These are phyloP conservation scores for Cyprinodon tularosa DNA, from an alignment of 2,113 vertebrate species.

Conservation along the genomic window DNA sequence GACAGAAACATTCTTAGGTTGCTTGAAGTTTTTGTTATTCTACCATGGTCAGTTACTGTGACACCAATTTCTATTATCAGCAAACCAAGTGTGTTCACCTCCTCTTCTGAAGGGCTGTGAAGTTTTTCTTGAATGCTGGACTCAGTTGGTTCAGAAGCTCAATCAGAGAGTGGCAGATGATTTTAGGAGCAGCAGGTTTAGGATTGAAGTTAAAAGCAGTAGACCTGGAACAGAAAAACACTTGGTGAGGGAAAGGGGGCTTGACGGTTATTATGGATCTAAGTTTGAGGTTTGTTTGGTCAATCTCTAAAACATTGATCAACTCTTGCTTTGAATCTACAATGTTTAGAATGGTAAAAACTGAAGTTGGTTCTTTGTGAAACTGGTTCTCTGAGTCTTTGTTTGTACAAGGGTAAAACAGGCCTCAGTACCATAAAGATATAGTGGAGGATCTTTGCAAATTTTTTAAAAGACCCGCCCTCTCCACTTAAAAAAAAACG, in stretches of 20 bases:
- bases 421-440: too few species aligned
- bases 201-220: slow-evolving; percentile 94
- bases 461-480: too few species aligned
- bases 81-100: slow-evolving; percentile 78
- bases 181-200: slow-evolving; percentile 91
- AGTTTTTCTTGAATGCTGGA: slow-evolving; percentile 94
- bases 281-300: too few species aligned
- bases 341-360: too few species aligned
- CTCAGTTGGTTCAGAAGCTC: slow-evolving; percentile 95
- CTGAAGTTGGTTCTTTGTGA: too few species aligned
- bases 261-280: background rate
- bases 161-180: slow-evolving; percentile 94
- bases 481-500: too few species aligned
- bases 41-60: background rate
- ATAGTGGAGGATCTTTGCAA: too few species aligned
- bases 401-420: too few species aligned
- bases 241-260: background rate
- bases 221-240: slow-evolving; percentile 79
- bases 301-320: too few species aligned
- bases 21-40: background rate
- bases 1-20: slow-evolving; percentile 1
- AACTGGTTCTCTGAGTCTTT: too few species aligned
- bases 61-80: background rate
- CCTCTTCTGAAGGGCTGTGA: slow-evolving; percentile 89
- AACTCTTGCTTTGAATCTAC: too few species aligned